A percentile compares a stretch with the other conserved stretches of the same genome.
Evolutionary conservation across 2,888 invertebrate species (phyloP).

Genomic region (Drosophila tanythrix): DNA sequence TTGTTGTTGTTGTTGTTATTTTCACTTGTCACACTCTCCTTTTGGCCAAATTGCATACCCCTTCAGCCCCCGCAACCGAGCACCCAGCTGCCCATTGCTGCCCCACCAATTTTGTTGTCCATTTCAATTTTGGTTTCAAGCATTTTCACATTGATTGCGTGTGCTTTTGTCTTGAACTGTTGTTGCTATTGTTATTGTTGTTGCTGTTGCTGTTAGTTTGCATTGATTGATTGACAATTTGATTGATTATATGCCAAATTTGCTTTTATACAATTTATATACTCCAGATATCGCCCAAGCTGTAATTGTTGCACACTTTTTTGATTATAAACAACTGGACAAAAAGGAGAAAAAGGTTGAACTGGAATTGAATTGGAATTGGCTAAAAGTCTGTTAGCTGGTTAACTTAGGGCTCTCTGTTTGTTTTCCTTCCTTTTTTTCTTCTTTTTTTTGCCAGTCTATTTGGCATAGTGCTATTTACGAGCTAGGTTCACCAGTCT

Average conservation of each 20-base stretch:
- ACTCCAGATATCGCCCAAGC: conserved; percentile 4
- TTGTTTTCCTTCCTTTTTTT: neutral
- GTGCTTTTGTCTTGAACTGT: conserved; percentile 37
- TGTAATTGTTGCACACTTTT: conserved; percentile 47
- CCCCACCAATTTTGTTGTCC: conserved; percentile 62
- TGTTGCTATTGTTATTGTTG: conserved; percentile 21
- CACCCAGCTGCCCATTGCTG: neutral
- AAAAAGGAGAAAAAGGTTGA: conserved; percentile 11
- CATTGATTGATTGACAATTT: conserved; percentile 79
- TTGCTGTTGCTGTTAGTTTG: conserved; percentile 43
- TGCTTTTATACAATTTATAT: conserved; percentile 37
- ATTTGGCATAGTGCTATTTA: conserved; percentile 31
- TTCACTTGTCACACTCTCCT: conserved; percentile 26
- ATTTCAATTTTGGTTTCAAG: conserved; percentile 69
- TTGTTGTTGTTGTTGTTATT: neutral
- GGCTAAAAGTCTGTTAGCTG: neutral
- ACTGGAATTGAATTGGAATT: conserved; percentile 1
- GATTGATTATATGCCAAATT: conserved; percentile 75
- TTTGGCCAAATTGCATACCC: neutral
- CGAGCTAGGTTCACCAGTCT: conserved; percentile 35
- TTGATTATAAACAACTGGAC: conserved; percentile 26
- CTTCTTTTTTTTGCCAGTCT: neutral
- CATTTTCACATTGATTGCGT: conserved; percentile 60
- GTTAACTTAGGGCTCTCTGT: neutral
- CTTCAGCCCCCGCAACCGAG: neutral